Percentiles rank a stretch among this genome's conserved stretches.
Conservation (phyloP, 2,797 vertebrate species). For the Diceros bicornis region DNA sequence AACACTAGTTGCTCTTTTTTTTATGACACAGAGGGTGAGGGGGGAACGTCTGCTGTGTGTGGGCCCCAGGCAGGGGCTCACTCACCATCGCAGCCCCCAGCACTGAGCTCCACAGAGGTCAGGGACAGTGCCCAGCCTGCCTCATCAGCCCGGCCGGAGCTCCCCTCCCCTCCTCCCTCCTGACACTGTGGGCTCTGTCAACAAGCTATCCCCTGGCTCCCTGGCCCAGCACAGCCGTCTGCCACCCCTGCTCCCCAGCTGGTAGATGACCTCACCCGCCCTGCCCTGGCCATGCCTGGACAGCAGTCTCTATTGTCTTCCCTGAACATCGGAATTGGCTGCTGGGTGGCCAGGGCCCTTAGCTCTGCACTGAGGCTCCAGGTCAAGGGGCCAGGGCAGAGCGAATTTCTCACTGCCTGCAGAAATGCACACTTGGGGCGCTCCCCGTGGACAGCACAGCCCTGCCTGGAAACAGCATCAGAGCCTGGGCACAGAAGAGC, state of each 20-base stretch:
- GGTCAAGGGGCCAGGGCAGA: not conserved
- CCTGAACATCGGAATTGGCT: not conserved
- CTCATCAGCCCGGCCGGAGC: not conserved
- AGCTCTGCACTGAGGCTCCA: not conserved
- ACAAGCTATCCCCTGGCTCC: not conserved
- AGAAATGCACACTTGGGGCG: not conserved
- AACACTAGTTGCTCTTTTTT: too few relatives aligned
- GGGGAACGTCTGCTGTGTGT: too few relatives aligned
- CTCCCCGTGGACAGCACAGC: not conserved
- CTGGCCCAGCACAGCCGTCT: not conserved
- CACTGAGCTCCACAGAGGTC: fast-evolving
- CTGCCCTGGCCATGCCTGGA: not conserved
- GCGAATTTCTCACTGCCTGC: not conserved
- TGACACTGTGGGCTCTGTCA: not conserved
- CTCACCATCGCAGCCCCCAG: not conserved
- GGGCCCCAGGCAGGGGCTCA: not conserved
- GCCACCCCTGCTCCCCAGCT: not conserved
- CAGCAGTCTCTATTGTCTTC: not conserved
- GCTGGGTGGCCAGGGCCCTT: not conserved
- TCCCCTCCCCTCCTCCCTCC: not conserved
- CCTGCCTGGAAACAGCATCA: not conserved
- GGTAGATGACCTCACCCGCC: not conserved
- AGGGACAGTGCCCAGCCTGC: not conserved
- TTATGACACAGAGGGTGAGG: not conserved
- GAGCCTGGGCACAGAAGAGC: not conserved